Base-by-base conservation (phyloP, 2,888 invertebrate species). In the Brassicogethes aeneus region DNA sequence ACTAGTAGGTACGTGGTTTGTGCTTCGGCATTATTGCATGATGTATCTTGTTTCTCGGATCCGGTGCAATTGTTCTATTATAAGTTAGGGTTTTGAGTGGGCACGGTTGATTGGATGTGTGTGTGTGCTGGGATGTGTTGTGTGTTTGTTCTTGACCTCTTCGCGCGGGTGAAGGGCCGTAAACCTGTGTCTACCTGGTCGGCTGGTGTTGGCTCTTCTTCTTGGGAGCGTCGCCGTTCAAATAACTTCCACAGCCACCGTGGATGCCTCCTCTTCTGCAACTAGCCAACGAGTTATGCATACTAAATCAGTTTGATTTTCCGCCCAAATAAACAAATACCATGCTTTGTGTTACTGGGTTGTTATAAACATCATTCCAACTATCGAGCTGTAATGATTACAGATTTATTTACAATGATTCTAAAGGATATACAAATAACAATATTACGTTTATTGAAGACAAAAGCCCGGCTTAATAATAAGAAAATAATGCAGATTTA, bases 91-190 rank as follows among this genome's bases (percentile, higher is more conserved):
- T 32, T 32, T 8, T 32, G 32, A 32, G 32, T 32, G 32, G 32
- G 32, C 32, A 32, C 32, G 32, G 8, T 13, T 32, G 32, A 32
- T 32, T 32, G 32, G 14, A 32, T 13, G 32, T 32, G 32, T 32
- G 32, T 32, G 32, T 12, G 5, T 23, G 23, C 5, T 5, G 10
- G 7, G 10, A 32, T 7, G 5, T 5, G 7, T 5, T 32, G 32
- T 32, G 14, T 13, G 32, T 32, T 32, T 13, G 32, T 12, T 32
- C 32, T 32, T 32, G 32, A 32, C 32, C 32, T 32, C 32, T 32
- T 8, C 3, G 8, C 23, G 23, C 32, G 32, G 32, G 32, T 32
- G 5, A 32, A 32, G 32, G 32, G 32, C 32, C 32, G 12, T 5
- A 32, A 12, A 13, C 32, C 13, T 3, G 32, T 32, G 32, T 32